Conservation (phyloP, 2,797 vertebrate species). For the Oryzias dopingdopingensis region DNA sequence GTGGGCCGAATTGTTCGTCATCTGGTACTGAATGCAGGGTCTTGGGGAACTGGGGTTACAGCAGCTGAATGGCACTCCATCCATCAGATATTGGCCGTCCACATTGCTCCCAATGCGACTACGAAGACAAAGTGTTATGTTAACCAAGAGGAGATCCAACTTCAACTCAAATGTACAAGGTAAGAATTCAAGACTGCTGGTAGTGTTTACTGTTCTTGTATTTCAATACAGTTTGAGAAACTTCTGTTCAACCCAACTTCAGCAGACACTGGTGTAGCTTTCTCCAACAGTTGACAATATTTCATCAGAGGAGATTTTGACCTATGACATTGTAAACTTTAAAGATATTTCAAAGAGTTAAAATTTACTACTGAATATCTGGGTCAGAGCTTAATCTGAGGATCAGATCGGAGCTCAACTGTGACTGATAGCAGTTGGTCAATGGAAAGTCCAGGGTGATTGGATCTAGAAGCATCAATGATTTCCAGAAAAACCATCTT, state of each 20-base stretch:
- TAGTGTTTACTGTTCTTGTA: too few species aligned
- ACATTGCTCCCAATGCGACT: conserved; percentile 98
- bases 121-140: conserved; percentile 33
- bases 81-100: conserved; percentile 93
- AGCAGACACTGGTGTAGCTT: too few species aligned
- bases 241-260: too few species aligned
- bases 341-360: background rate
- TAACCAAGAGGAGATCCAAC: conserved; percentile 1
- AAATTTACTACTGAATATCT: conserved; percentile 9
- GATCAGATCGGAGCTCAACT: conserved; percentile 16
- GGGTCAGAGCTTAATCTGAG: conserved; percentile 11
- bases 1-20: conserved; percentile 97
- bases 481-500: conserved; percentile 25
- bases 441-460: conserved; percentile 45
- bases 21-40: conserved; percentile 93
- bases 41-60: conserved; percentile 95
- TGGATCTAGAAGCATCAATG: conserved; percentile 35
- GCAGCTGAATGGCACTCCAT: conserved; percentile 97
- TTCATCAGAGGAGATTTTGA: background rate
- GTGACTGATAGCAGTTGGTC: conserved; percentile 46
- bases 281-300: background rate
- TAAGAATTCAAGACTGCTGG: too few species aligned
- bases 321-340: background rate
- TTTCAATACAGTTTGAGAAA: too few species aligned
- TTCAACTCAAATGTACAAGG: too few species aligned